Evolutionary conservation across 2,888 invertebrate genomes (phyloP).

Genomic region (Oligia strigilis): DNA sequence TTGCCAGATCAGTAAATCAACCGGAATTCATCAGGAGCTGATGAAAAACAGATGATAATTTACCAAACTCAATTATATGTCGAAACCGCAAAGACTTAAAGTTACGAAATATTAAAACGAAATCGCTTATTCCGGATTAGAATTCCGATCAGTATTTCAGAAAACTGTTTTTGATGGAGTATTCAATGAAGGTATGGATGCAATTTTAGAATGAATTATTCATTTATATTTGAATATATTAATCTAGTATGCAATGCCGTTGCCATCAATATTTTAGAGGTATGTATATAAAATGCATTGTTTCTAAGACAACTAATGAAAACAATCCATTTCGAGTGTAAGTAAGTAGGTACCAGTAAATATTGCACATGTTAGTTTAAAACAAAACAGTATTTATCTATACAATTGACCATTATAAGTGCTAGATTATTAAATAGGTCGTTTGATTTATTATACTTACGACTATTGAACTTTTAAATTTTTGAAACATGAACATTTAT

Average conservation of each 20-base stretch:
- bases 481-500: background rate
- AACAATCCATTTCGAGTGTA: background rate
- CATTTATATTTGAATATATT: constrained; percentile 54
- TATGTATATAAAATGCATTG: constrained; percentile 3
- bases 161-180: constrained; percentile 58
- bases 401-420: no score
- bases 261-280: constrained; percentile 13
- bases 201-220: constrained; percentile 61
- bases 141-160: constrained; percentile 51
- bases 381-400: no score
- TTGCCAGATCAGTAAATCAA: background rate
- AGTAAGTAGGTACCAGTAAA: background rate
- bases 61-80: constrained; percentile 14
- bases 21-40: background rate
- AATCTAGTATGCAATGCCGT: constrained; percentile 48
- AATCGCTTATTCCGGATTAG: constrained; percentile 55
- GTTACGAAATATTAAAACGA: constrained; percentile 57
- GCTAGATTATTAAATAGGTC: no score
- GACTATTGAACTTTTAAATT: background rate
- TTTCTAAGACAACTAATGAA: background rate
- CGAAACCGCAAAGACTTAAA: constrained; percentile 9
- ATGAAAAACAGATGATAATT: background rate
- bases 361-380: background rate
- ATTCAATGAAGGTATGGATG: constrained; percentile 61
- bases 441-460: no score